These are phyloP conservation scores for Formica aserva DNA, from an alignment of 2,888 invertebrate genomes.

Conservation along the genomic window DNA sequence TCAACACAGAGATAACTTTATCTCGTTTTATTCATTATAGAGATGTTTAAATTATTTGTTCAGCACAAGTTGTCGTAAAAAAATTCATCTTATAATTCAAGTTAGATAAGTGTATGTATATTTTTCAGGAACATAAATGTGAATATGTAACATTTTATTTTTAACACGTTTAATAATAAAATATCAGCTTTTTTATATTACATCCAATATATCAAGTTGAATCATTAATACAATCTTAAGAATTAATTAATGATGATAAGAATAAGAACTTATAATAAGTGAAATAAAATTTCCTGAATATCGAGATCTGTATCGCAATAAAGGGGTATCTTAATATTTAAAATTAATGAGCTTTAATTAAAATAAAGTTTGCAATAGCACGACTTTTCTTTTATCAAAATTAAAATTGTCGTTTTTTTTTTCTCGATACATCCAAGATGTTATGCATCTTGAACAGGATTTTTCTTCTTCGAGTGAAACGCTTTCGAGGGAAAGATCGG, in stretches of 20 bases:
- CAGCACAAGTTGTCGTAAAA: neutral
- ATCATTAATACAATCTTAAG: neutral
- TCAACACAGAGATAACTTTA: neutral
- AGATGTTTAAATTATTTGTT: slow-evolving; percentile 15
- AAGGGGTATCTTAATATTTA: neutral
- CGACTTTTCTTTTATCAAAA: neutral
- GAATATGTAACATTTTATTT: neutral
- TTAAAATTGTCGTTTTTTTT: neutral
- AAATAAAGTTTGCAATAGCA: neutral
- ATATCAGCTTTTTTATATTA: neutral
- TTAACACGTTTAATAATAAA: neutral
- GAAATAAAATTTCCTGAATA: neutral
- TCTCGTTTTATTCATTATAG: neutral
- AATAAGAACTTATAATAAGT: neutral
- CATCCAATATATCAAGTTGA: neutral
- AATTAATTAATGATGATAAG: slow-evolving; percentile 3
- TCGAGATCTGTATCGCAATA: neutral
- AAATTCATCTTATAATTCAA: neutral
- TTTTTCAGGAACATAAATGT: neutral
- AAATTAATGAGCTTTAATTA: neutral
- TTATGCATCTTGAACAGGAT: neutral
- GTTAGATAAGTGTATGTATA: neutral
- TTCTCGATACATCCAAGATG: neutral
- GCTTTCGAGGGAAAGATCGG: neutral
- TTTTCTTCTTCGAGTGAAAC: neutral